Conservation (phyloP, 2,888 invertebrate genomes). For the Tachina lurida region DNA sequence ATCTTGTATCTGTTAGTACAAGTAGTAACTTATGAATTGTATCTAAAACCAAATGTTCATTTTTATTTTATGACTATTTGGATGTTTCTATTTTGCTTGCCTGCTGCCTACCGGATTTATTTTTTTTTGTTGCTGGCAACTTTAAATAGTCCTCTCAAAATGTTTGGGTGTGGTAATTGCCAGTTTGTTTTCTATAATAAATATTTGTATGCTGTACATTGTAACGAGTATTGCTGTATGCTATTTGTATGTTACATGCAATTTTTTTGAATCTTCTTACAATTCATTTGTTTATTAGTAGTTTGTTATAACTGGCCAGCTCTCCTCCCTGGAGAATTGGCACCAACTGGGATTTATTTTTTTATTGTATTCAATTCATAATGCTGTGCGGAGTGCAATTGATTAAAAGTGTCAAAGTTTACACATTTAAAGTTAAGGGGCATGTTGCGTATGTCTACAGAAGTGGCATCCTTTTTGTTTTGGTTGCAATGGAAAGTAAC, state of each 20-base stretch:
- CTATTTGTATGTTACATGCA: slow-evolving; percentile 18
- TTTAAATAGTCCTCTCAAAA: slow-evolving; percentile 55
- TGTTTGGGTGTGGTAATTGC: slow-evolving; percentile 70
- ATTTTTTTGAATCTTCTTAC: slow-evolving; percentile 15
- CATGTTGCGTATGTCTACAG: slow-evolving; percentile 57
- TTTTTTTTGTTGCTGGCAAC: slow-evolving; percentile 24
- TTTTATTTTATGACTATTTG: slow-evolving; percentile 63
- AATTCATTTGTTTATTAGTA: slow-evolving; percentile 55
- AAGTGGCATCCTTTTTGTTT: slow-evolving; percentile 43
- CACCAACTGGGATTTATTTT: slow-evolving; percentile 51
- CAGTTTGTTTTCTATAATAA: slow-evolving; percentile 58
- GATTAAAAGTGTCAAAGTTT: slow-evolving; percentile 70
- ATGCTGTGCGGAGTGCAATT: slow-evolving; percentile 52
- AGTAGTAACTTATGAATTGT: slow-evolving; percentile 54
- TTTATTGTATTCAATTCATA: not conserved
- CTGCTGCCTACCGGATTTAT: not conserved
- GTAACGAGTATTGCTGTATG: not conserved
- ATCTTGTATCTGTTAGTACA: slow-evolving; percentile 64
- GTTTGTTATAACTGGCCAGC: slow-evolving; percentile 5
- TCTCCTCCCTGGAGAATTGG: slow-evolving; percentile 39
- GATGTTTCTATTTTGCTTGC: slow-evolving; percentile 54
- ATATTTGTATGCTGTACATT: slow-evolving; percentile 36
- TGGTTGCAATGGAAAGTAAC: not conserved
- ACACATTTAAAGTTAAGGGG: slow-evolving; percentile 59
- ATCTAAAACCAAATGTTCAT: slow-evolving; percentile 49